These are phyloP conservation scores for Echiichthys vipera DNA, from an alignment of 2,797 vertebrate species.

Conservation along the genomic window DNA sequence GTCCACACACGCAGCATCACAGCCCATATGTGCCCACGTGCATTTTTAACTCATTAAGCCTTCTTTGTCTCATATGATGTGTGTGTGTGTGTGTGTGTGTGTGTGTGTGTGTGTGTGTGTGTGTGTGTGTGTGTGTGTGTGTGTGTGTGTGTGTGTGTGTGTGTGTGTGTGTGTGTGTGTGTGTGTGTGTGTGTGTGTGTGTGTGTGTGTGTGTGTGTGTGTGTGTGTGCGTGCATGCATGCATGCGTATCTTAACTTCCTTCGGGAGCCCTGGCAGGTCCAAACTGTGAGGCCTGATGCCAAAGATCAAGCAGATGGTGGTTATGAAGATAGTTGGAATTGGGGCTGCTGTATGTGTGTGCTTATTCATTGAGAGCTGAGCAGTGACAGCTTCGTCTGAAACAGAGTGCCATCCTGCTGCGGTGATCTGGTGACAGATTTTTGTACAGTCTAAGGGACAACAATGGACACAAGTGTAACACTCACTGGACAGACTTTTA, in stretches of 20 bases:
- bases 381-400: slow-evolving; percentile 31
- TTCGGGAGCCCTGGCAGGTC: slow-evolving; percentile 29
- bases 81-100: slow-evolving; percentile 25
- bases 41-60: slow-evolving; percentile 76
- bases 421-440: neutral
- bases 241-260: slow-evolving; percentile 34
- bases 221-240: slow-evolving; percentile 6
- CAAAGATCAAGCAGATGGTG: slow-evolving; percentile 80
- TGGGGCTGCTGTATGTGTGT: slow-evolving; percentile 27
- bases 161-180: too few species aligned
- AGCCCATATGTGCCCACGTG: slow-evolving; percentile 73
- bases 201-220: too few species aligned
- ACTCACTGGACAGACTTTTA: neutral
- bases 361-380: slow-evolving; percentile 40
- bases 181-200: too few species aligned
- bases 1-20: slow-evolving; percentile 49
- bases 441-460: neutral
- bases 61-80: slow-evolving; percentile 61
- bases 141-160: slow-evolving; percentile 29
- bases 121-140: slow-evolving; percentile 21
- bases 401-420: neutral
- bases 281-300: slow-evolving; percentile 52
- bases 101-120: slow-evolving; percentile 7
- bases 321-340: slow-evolving; percentile 58
- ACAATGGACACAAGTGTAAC: neutral